phyloP scores from a whole-genome alignment of 2,113 vertebrate genomes.

The Epinephelus moara region DNA sequence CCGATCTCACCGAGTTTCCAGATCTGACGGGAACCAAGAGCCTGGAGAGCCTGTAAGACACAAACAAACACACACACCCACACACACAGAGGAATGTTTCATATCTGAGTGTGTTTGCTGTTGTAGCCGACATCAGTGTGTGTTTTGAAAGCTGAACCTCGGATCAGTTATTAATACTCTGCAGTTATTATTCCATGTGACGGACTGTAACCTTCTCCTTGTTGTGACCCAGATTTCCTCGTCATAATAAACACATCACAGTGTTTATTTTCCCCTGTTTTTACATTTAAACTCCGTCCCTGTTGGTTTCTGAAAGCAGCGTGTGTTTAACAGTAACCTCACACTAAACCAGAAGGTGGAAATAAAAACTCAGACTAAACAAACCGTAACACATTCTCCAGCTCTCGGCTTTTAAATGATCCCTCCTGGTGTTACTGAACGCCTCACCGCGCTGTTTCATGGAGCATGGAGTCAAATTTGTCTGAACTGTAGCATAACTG shows the following conservation, averaged over 20 bases:
- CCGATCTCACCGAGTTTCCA: slow-evolving; percentile 93
- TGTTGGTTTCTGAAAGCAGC: slow-evolving; percentile 13
- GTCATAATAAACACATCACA: slow-evolving; percentile 65
- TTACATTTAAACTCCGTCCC: slow-evolving; percentile 38
- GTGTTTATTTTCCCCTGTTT: slow-evolving; percentile 64
- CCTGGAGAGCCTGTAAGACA: slow-evolving; percentile 94
- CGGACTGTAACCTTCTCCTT: slow-evolving; percentile 48
- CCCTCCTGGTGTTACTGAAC: neutral
- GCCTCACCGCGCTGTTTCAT: slow-evolving; percentile 7
- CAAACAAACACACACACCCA: slow-evolving; percentile 41
- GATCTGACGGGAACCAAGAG: slow-evolving; percentile 92
- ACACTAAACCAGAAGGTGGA: slow-evolving; percentile 50
- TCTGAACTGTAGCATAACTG: neutral
- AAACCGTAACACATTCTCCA: slow-evolving; percentile 52
- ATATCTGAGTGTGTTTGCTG: slow-evolving; percentile 51
- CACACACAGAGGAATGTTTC: slow-evolving; percentile 42
- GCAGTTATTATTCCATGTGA: slow-evolving; percentile 54
- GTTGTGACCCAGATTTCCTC: slow-evolving; percentile 53
- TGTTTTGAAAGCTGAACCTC: slow-evolving; percentile 27
- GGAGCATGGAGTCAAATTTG: neutral
- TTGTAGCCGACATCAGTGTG: slow-evolving; percentile 40
- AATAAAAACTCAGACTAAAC: slow-evolving; percentile 58
- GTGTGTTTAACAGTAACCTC: slow-evolving; percentile 51
- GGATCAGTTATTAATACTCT: slow-evolving; percentile 30
- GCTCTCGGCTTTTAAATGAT: neutral